phyloP scores from a whole-genome alignment of 1,140 invertebrate species.

The Phortica variegata region DNA sequence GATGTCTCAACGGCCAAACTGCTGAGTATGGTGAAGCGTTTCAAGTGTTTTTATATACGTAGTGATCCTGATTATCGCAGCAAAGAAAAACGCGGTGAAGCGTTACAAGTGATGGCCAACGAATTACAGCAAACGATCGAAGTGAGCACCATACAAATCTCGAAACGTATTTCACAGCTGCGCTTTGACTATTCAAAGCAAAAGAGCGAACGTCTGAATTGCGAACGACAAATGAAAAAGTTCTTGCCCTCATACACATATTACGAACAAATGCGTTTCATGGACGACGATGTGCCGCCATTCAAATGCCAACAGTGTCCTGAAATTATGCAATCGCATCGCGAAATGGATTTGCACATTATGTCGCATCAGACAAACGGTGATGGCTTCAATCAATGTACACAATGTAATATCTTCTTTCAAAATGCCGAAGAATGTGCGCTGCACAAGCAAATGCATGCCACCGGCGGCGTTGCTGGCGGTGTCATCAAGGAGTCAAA shows the following conservation, averaged over 20 bases:
- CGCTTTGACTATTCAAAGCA: conserved; percentile 53
- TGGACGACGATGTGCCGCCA: conserved; percentile 49
- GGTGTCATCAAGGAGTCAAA: conserved; percentile 25
- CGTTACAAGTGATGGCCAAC: conserved; percentile 43
- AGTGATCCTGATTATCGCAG: conserved; percentile 50
- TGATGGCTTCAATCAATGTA: conserved; percentile 32
- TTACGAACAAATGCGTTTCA: conserved; percentile 48
- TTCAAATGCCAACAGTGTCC: conserved; percentile 47
- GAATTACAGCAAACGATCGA: conserved; percentile 45
- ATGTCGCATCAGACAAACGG: conserved; percentile 37
- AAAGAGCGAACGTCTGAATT: conserved; percentile 41
- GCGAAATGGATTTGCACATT: conserved; percentile 44
- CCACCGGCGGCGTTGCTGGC: conserved; percentile 16
- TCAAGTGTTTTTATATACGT: conserved; percentile 50
- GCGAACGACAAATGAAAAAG: conserved; percentile 36
- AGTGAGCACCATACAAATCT: conserved; percentile 49
- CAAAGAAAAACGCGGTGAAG: conserved; percentile 48
- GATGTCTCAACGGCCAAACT: conserved; percentile 46
- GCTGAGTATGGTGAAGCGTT: conserved; percentile 39
- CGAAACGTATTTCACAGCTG: conserved; percentile 48
- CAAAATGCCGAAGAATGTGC: conserved; percentile 38
- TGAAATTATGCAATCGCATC: conserved; percentile 40
- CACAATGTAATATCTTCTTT: conserved; percentile 41
- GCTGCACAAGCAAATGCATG: conserved; percentile 43
- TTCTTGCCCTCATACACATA: conserved; percentile 46